Evolutionary conservation across 1,140 invertebrate genomes (phyloP).

Genomic region (Pissodes strobi): DNA sequence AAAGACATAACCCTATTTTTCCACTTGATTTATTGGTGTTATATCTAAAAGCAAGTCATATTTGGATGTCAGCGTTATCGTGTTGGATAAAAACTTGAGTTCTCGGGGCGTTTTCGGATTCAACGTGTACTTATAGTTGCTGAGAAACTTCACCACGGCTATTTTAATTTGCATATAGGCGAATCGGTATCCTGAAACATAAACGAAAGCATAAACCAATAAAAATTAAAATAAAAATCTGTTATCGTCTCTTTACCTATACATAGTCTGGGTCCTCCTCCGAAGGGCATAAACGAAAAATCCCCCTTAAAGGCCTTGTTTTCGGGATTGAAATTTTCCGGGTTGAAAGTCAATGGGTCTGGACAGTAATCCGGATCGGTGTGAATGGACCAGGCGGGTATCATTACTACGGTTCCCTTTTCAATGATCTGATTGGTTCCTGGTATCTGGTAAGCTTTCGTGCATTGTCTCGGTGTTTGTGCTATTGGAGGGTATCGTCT

Average conservation of each 20-base stretch:
- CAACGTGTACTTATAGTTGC: not conserved
- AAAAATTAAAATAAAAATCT: not conserved
- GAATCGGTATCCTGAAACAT: not conserved
- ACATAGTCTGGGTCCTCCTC: constrained; percentile 63
- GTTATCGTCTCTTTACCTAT: constrained; percentile 59
- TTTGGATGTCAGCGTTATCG: not conserved
- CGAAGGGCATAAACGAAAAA: constrained; percentile 60
- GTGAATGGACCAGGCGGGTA: constrained; percentile 55
- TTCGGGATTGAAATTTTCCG: constrained; percentile 58
- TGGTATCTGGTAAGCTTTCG: constrained; percentile 56
- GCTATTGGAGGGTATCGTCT: constrained; percentile 56
- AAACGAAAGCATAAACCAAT: not conserved
- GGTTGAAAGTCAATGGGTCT: constrained; percentile 58
- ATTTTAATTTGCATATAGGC: not conserved
- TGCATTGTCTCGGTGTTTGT: constrained; percentile 48
- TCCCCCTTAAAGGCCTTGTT: constrained; percentile 30
- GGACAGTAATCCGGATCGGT: constrained; percentile 53
- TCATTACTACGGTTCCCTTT: constrained; percentile 50
- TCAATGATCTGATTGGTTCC: constrained; percentile 52
- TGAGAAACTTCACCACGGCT: not conserved
- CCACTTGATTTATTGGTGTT: not conserved
- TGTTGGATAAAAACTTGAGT: not conserved
- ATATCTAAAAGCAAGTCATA: not conserved
- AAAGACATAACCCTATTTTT: too few species aligned
- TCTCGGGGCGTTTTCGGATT: not conserved